Base-by-base conservation (phyloP, 2,888 invertebrate species). In the Acanthoscelides obtectus region DNA sequence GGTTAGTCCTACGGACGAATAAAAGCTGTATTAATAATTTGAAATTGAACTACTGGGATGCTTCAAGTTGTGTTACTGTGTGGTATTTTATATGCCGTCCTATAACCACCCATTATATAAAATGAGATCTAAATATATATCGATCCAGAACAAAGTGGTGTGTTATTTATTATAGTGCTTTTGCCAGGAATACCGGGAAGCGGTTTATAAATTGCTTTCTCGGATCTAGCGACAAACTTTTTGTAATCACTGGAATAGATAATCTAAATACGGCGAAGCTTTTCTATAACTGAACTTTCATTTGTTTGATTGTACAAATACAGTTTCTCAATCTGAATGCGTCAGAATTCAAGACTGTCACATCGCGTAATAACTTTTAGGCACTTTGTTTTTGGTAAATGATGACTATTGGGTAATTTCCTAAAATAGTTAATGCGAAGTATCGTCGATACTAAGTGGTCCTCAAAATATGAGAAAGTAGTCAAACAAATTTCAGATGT, bases 261-360 rank as follows among this genome's bases (percentile, higher is more conserved):
- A 69, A 73, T 70, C 73, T 70, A 64, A 70, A 71, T 73, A 71
- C 71, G 73, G 73, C 70, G 70, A 71, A 73, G 71, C 71, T 73
- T 74, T 72, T 70, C 71, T 69, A 69, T 71, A 72, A 71, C 70
- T 71, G 71, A 71, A 74, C 74, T 74, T 72, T 72, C 72, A 69
- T 71, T 71, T 45, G 45, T 45, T 45, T 45, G n/a, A n/a, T n/a
- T 71, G 72, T 69, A 70, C 70, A 67, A 72, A 72, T 64, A 70
- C 67, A 72, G 70, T 74, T 74, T 74, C 74, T 74, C 74, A 45
- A 45, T 74, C 74, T 74, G 72, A 45, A 45, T 45, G 17, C 45
- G 19, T 22, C 0, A 68, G 27, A 12, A n/a, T n/a, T n/a, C n/a
- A n/a, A 17, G 45, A 45, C 17, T 45, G 12, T 45, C 17, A 45